Evolutionary conservation across 2,797 vertebrate genomes (phyloP).

Genomic region (Enteromius fasciolatus): DNA sequence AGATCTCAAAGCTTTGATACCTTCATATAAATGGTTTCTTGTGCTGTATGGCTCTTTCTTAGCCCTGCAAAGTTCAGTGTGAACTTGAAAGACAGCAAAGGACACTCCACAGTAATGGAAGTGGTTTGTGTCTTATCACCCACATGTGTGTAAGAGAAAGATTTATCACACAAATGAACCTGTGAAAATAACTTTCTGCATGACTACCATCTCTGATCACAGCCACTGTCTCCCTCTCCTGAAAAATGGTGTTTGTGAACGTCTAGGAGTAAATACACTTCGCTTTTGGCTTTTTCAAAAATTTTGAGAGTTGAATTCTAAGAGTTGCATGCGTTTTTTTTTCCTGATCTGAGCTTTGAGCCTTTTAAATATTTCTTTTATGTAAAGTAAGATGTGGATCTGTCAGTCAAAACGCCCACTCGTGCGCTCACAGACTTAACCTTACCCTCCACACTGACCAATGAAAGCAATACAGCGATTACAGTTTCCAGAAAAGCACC

Average conservation of each 20-base stretch:
- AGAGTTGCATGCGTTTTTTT: background rate
- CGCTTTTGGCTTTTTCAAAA: constrained; percentile 29
- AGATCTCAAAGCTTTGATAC: background rate
- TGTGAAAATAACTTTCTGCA: constrained; percentile 55
- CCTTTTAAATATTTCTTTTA: constrained; percentile 19
- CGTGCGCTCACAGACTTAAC: constrained; percentile 7
- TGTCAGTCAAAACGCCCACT: constrained; percentile 40
- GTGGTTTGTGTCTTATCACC: constrained; percentile 53
- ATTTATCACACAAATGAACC: constrained; percentile 66
- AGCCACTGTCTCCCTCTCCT: constrained; percentile 34
- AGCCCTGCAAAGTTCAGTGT: constrained; percentile 14
- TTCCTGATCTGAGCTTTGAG: background rate
- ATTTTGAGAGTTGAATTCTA: constrained; percentile 1
- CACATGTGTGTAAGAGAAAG: constrained; percentile 40
- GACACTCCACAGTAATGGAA: constrained; percentile 31
- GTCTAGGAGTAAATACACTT: constrained; percentile 37
- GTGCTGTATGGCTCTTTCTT: background rate
- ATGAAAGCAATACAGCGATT: constrained; percentile 23
- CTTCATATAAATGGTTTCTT: background rate
- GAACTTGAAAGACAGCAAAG: constrained; percentile 43
- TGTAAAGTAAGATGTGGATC: constrained; percentile 19
- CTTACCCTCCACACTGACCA: constrained; percentile 21
- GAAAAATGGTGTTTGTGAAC: constrained; percentile 37
- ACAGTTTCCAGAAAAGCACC: constrained; percentile 33
- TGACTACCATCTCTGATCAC: constrained; percentile 54